These are phyloP conservation scores for Hemicrepidius hirtus DNA, from an alignment of 2,888 invertebrate genomes.

Conservation along the genomic window DNA sequence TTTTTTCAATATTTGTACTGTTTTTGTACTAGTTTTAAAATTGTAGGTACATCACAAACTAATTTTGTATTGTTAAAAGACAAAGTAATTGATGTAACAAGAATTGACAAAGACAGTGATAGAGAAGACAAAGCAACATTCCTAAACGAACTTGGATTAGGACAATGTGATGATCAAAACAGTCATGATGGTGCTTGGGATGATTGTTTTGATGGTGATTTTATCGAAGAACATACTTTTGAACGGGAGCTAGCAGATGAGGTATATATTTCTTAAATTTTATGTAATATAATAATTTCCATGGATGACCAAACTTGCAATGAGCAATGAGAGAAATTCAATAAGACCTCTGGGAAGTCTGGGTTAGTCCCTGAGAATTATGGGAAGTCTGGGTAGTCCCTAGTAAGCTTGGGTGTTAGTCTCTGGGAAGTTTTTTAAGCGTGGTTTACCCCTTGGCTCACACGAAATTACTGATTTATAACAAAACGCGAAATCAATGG, in stretches of 20 bases:
- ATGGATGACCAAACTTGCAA: too few relatives aligned
- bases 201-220: constrained; percentile 59
- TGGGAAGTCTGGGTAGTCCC: too few relatives aligned
- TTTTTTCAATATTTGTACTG: too few relatives aligned
- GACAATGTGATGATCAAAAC: constrained; percentile 65
- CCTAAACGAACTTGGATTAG: constrained; percentile 67
- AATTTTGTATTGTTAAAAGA: constrained; percentile 54
- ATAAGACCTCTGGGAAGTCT: too few relatives aligned
- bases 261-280: constrained; percentile 34
- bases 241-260: constrained; percentile 57
- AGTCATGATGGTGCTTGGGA: constrained; percentile 64
- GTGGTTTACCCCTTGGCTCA: too few relatives aligned
- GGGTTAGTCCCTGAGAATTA: too few relatives aligned
- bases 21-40: not conserved
- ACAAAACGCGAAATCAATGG: too few relatives aligned
- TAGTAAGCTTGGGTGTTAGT: too few relatives aligned
- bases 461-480: too few relatives aligned
- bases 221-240: constrained; percentile 49
- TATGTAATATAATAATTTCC: too few relatives aligned
- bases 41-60: constrained; percentile 66
- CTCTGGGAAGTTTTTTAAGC: too few relatives aligned
- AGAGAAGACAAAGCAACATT: constrained; percentile 65
- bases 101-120: constrained; percentile 33
- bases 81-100: constrained; percentile 46
- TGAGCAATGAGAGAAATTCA: too few relatives aligned